A percentile compares a stretch with the other conserved stretches of the same genome.
These are phyloP conservation scores for Andricus curvator DNA, from an alignment of 2,888 invertebrate species.

Conservation along the genomic window DNA sequence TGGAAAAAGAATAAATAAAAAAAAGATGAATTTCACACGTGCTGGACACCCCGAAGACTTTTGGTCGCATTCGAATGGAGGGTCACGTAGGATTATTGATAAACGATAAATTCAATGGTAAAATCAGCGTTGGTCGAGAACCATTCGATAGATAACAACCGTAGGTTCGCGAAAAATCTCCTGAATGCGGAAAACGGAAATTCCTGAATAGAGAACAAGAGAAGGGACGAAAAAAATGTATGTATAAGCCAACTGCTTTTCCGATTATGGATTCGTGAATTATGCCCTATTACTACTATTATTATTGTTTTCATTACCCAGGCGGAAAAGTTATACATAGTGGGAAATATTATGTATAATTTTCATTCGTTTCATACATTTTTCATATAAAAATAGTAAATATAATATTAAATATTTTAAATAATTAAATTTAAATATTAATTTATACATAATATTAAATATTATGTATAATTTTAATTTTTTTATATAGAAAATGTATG, in stretches of 20 bases:
- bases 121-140: conserved; percentile 20
- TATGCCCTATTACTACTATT: conserved; percentile 4
- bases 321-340: too few relatives aligned
- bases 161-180: conserved; percentile 12
- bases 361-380: too few relatives aligned
- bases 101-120: conserved; percentile 33
- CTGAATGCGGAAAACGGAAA: conserved; percentile 32
- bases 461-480: too few relatives aligned
- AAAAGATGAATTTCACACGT: conserved; percentile 37
- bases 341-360: too few relatives aligned
- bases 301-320: not conserved
- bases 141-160: conserved; percentile 34
- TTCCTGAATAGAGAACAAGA: conserved; percentile 16
- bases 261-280: not conserved
- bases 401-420: too few relatives aligned
- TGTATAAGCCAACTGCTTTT: not conserved
- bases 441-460: too few relatives aligned
- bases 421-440: too few relatives aligned
- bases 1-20: conserved; percentile 21
- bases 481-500: too few relatives aligned
- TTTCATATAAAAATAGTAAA: too few relatives aligned
- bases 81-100: conserved; percentile 32
- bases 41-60: conserved; percentile 11
- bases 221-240: not conserved
- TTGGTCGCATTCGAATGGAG: not conserved